A percentile compares a stretch with the other conserved stretches of the same genome.
These are phyloP conservation scores for Cephus pygmeus DNA, from an alignment of 2,888 invertebrate species.

Conservation along the genomic window DNA sequence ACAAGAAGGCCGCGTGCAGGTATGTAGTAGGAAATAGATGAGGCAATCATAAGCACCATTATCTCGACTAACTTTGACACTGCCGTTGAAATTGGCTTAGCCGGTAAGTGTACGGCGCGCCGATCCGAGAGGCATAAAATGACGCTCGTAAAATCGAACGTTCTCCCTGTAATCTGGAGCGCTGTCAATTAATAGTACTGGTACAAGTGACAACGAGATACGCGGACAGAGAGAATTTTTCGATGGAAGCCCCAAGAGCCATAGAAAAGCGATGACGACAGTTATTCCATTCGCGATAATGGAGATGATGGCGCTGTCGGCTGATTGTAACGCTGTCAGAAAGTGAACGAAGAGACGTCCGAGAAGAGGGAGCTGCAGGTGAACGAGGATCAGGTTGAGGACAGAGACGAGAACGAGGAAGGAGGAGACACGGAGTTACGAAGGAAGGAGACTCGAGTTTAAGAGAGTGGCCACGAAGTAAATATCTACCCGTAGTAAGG, in stretches of 20 bases:
- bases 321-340: not conserved
- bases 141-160: not conserved
- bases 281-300: not conserved
- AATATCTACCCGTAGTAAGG: constrained; percentile 25
- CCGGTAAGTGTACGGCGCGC: not conserved
- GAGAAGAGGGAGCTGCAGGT: not conserved
- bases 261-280: not conserved
- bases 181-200: constrained; percentile 5
- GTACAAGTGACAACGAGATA: not conserved
- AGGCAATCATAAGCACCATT: not conserved
- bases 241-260: not conserved
- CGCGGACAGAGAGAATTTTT: not conserved
- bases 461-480: constrained; percentile 33
- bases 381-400: constrained; percentile 8
- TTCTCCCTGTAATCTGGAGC: constrained; percentile 3
- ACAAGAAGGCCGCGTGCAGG: not conserved
- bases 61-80: not conserved
- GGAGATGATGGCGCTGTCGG: not conserved
- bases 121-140: not conserved
- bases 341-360: not conserved
- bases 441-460: constrained; percentile 16
- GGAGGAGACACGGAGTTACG: not conserved
- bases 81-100: not conserved
- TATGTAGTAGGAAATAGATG: not conserved
- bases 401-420: constrained; percentile 6